These are phyloP conservation scores for Zeuzera pyrina DNA, from an alignment of 2,888 invertebrate genomes.

Conservation along the genomic window DNA sequence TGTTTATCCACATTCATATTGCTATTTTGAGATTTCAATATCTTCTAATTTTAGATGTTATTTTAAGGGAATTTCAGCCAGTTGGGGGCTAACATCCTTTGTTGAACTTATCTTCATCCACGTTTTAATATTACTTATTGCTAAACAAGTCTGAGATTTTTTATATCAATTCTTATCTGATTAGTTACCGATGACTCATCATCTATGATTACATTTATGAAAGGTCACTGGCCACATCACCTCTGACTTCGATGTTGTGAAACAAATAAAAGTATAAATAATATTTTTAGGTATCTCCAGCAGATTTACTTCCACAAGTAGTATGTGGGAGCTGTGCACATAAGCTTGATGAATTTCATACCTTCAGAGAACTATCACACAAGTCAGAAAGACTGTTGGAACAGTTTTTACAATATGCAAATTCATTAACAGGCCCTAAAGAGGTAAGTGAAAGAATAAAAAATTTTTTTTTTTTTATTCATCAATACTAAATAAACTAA, in stretches of 20 bases:
- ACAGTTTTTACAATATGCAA: constrained; percentile 82
- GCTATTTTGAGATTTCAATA: constrained; percentile 67
- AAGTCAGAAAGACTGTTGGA: constrained; percentile 83
- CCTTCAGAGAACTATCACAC: constrained; percentile 83
- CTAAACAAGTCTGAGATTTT: constrained; percentile 8
- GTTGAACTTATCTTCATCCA: constrained; percentile 25
- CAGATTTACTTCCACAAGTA: constrained; percentile 83
- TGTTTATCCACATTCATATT: constrained; percentile 18
- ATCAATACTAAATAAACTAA: neutral
- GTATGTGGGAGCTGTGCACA: constrained; percentile 84
- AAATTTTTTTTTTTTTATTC: neutral
- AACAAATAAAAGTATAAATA: constrained; percentile 16
- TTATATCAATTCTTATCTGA: constrained; percentile 42
- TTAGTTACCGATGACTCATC: constrained; percentile 52
- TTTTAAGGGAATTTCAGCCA: constrained; percentile 51
- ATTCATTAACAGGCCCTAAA: constrained; percentile 75
- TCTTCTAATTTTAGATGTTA: constrained; percentile 63
- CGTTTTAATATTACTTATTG: constrained; percentile 3
- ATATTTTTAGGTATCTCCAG: constrained; percentile 79
- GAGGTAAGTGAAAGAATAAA: constrained; percentile 67
- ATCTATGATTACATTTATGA: constrained; percentile 57
- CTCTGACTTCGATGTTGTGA: constrained; percentile 34
- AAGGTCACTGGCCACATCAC: constrained; percentile 63
- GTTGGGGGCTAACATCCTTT: constrained; percentile 46
- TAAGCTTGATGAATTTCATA: constrained; percentile 82